A percentile compares a stretch with the other conserved stretches of the same genome.
Evolutionary conservation across 2,797 vertebrate genomes (phyloP).

Genomic region (Gambelia wislizenii): DNA sequence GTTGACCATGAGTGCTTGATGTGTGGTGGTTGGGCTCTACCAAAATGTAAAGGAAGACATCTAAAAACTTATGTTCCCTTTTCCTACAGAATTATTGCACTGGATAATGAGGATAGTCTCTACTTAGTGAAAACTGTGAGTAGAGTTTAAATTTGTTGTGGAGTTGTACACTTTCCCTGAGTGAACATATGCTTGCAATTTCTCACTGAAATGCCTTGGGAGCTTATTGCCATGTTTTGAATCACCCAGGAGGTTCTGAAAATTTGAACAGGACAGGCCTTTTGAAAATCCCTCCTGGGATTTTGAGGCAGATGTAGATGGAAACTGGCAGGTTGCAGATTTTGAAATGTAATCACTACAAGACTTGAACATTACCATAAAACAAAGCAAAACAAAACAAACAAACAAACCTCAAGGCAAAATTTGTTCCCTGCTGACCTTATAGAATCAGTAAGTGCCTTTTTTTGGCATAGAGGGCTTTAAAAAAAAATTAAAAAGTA

Average conservation of each 20-base stretch:
- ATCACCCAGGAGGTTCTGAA: background rate
- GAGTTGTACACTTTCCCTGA: background rate
- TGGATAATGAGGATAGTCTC: constrained; percentile 85
- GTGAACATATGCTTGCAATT: background rate
- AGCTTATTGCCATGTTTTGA: background rate
- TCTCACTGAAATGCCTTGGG: background rate
- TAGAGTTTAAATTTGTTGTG: constrained; percentile 17
- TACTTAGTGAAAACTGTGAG: constrained; percentile 94
- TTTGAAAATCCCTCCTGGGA: background rate
- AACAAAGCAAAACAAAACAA: background rate
- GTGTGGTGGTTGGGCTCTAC: rapidly evolving
- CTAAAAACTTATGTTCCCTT: constrained; percentile 24
- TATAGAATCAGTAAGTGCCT: background rate
- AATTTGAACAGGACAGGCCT: background rate
- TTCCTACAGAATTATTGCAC: constrained; percentile 83
- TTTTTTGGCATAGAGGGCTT: too few relatives aligned
- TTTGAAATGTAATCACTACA: background rate
- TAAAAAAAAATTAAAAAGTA: too few relatives aligned
- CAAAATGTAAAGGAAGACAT: background rate
- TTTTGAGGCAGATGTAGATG: background rate
- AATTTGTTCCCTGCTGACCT: background rate
- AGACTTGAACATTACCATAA: background rate
- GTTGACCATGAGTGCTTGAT: too few relatives aligned
- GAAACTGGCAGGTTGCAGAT: background rate
- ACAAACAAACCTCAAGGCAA: background rate